Evolutionary conservation across 2,888 invertebrate genomes (phyloP).

Genomic region (Noctua pronuba): DNA sequence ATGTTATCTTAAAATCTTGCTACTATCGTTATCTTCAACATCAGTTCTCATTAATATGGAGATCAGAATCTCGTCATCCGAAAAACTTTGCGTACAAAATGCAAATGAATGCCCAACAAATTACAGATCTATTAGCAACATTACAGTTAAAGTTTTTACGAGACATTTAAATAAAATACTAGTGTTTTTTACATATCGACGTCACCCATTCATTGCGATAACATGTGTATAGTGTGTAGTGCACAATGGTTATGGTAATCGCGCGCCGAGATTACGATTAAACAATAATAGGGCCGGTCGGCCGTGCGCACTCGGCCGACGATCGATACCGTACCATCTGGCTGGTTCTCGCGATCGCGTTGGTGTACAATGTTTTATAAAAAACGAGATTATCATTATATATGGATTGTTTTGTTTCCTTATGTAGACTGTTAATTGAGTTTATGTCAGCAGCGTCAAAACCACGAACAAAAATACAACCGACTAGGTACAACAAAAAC

Average conservation of each 20-base stretch:
- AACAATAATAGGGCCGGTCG: slow-evolving; percentile 80
- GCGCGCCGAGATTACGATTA: slow-evolving; percentile 84
- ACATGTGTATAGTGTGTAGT: slow-evolving; percentile 78
- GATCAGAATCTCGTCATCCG: slow-evolving; percentile 19
- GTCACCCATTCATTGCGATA: slow-evolving; percentile 81
- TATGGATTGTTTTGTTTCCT: slow-evolving; percentile 33
- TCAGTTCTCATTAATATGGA: slow-evolving; percentile 33
- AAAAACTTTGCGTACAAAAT: slow-evolving; percentile 30
- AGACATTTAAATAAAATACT: slow-evolving; percentile 54
- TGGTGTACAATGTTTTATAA: slow-evolving; percentile 49
- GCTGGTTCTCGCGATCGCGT: slow-evolving; percentile 75
- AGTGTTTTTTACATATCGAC: slow-evolving; percentile 65
- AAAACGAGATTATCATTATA: slow-evolving; percentile 47
- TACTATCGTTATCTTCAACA: slow-evolving; percentile 34
- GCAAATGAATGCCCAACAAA: slow-evolving; percentile 41
- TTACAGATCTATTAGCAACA: slow-evolving; percentile 30
- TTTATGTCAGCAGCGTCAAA: slow-evolving; percentile 6
- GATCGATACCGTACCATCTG: slow-evolving; percentile 86
- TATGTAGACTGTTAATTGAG: slow-evolving; percentile 8
- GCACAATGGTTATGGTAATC: slow-evolving; percentile 88
- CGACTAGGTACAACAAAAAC: neutral
- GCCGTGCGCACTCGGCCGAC: slow-evolving; percentile 72
- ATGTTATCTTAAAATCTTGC: slow-evolving; percentile 33
- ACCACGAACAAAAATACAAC: neutral
- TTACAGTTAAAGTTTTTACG: slow-evolving; percentile 51